Evolutionary conservation across 1,140 invertebrate species (phyloP), one percentile per base, ranked within the genome.

Genomic region (Drosophila tristis): DNA sequence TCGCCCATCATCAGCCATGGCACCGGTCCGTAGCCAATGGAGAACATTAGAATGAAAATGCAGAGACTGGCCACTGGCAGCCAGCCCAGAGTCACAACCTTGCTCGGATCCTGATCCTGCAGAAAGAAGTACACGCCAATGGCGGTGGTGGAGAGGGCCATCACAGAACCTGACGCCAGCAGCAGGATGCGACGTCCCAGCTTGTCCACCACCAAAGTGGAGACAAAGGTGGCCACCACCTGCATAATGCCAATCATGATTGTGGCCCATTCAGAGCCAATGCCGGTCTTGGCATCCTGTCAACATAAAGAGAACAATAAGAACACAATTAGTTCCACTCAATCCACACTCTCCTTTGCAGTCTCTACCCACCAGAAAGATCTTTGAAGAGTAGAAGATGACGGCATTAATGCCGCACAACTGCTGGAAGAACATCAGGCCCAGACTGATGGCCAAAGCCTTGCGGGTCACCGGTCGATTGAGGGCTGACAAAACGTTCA

Each of bases 361-460:
- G 9, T 0, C 0, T n/a, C 8, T 11, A 80, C 82, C 57, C 56
- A 92, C 91, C 58, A 70, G 68, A 77, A 98, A 97, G 61, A 98
- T 97, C 0, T 92, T 80, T 0, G 94, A 94, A 0, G 95, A 93
- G 78, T 97, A 97, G 90, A 97, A 97, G 62, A 97, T 95, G 20
- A 98, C 96, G 0, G 96, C 96, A 77, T 98, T 98, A 16, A 98
- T 96, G 43, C 97, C 96, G 57, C 95, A 95, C 26, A 98, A 92
- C 90, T 98, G 97, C 86, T 98, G 97, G 90, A 98, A 96, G 54
- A 96, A 92, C 96, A 98, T 97, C 1, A 98, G 92, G 13, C 95
- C 94, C 67, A 96, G 94, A 45, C 94, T 95, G 35, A 98, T 96
- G 5, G 95, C 60, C 8, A 97, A 87, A 7, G 95, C 96, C 91